Evolutionary conservation across 30 jellyfish, hydroid and myxozoan species (phyloP).

Genomic region (Chrysaora quinquecirrha): DNA sequence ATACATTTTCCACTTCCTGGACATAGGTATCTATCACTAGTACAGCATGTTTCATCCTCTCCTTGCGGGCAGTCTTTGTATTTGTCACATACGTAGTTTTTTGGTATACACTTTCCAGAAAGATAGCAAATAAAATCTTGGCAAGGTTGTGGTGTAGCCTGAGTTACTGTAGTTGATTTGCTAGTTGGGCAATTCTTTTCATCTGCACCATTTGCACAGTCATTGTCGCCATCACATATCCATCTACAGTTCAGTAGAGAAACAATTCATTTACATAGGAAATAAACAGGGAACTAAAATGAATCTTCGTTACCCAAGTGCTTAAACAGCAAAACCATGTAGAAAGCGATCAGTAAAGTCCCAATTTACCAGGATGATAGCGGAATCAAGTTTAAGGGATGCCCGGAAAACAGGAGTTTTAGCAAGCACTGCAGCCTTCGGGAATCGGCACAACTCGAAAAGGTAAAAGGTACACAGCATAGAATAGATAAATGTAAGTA

Average conservation of each 20-base stretch:
- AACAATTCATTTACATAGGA: background rate
- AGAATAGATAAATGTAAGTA: too few relatives aligned
- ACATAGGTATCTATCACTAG: slow-evolving; percentile 41
- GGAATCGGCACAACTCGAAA: too few relatives aligned
- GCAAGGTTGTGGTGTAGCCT: slow-evolving; percentile 63
- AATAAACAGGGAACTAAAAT: too few relatives aligned
- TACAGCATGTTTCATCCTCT: slow-evolving; percentile 87
- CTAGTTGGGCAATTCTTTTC: slow-evolving; percentile 76
- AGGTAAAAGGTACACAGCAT: too few relatives aligned
- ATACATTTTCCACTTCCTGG: slow-evolving; percentile 76
- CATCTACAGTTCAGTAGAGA: slow-evolving; percentile 14
- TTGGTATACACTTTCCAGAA: slow-evolving; percentile 55
- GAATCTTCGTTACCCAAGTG: too few relatives aligned
- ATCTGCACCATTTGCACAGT: slow-evolving; percentile 78
- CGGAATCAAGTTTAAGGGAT: too few relatives aligned
- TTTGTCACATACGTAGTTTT: slow-evolving; percentile 55
- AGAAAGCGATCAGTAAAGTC: too few relatives aligned
- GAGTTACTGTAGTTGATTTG: slow-evolving; percentile 13
- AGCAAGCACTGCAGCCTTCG: too few relatives aligned
- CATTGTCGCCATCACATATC: slow-evolving; percentile 87
- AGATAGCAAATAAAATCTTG: slow-evolving; percentile 59
- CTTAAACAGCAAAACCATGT: too few relatives aligned
- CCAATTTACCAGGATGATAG: too few relatives aligned
- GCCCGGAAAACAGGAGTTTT: too few relatives aligned
- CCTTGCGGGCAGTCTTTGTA: slow-evolving; percentile 70